Evolutionary conservation across 2,888 invertebrate species (phyloP).

Genomic region (Trissoscelio sp.): DNA sequence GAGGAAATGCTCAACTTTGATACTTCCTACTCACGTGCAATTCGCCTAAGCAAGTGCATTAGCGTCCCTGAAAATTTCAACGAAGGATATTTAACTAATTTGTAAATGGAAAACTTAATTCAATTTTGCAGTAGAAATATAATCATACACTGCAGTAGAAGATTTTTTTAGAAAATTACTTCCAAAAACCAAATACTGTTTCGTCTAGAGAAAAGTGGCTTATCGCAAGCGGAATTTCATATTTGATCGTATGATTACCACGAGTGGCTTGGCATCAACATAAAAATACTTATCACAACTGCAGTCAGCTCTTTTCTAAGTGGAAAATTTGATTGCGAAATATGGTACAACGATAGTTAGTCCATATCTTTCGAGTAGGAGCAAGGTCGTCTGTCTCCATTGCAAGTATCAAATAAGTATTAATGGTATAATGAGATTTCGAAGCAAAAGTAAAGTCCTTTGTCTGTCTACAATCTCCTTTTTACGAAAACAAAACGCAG

Average conservation of each 20-base stretch:
- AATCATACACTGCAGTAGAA: too few relatives aligned
- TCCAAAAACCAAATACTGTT: too few relatives aligned
- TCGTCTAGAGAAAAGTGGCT: too few relatives aligned
- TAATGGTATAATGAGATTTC: constrained; percentile 24
- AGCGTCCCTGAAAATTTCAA: constrained; percentile 15
- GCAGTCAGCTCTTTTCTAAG: constrained; percentile 46
- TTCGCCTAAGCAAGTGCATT: constrained; percentile 1
- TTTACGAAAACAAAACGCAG: not conserved
- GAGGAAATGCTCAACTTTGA: constrained; percentile 37
- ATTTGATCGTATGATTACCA: too few relatives aligned
- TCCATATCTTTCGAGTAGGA: constrained; percentile 24
- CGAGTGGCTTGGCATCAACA: too few relatives aligned
- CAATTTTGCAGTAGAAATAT: too few relatives aligned
- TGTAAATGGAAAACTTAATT: too few relatives aligned
- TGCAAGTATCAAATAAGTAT: constrained; percentile 27
- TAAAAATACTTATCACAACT: constrained; percentile 39
- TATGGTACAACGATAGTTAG: constrained; percentile 11
- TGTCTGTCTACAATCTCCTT: not conserved
- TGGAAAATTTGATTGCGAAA: constrained; percentile 56
- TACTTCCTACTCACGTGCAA: constrained; percentile 19
- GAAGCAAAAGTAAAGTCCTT: not conserved
- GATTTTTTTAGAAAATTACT: too few relatives aligned
- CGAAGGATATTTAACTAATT: too few relatives aligned
- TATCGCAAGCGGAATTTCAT: too few relatives aligned
- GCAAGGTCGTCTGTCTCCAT: constrained; percentile 19